Conservation (phyloP, 2,113 vertebrate species). For the Budorcas taxicolor region DNA sequence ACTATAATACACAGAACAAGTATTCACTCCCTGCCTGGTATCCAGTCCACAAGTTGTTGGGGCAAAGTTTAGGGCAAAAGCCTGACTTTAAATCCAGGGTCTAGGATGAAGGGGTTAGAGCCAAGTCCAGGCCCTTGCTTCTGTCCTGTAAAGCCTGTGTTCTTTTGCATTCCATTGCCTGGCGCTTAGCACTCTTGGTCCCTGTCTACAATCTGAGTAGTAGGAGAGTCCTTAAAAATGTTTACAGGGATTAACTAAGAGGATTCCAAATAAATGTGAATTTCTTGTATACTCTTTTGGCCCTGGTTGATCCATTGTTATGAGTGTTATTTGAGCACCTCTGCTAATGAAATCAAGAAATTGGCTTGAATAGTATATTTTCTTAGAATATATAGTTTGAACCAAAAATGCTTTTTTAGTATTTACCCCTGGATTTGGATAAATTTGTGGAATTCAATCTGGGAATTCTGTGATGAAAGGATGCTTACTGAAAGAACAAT, state of each 20-base stretch:
- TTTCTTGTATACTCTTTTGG: not conserved
- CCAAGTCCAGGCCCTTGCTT: not conserved
- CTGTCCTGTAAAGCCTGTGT: rapidly evolving
- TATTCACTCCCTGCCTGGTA: not conserved
- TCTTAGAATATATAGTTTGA: not conserved
- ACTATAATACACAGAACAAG: not conserved
- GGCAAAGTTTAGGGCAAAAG: not conserved
- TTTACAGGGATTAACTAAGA: not conserved
- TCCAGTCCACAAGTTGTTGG: not conserved
- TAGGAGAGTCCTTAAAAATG: not conserved
- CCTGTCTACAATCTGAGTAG: not conserved
- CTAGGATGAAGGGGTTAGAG: not conserved
- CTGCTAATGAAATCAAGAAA: not conserved
- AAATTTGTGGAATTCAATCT: not conserved
- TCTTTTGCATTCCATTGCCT: not conserved
- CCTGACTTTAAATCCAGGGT: not conserved
- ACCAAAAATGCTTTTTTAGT: not conserved
- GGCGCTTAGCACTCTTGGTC: not conserved
- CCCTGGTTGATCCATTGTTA: not conserved
- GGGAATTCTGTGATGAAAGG: not conserved
- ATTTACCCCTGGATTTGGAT: not conserved
- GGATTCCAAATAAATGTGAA: not conserved
- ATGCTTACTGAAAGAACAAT: not conserved
- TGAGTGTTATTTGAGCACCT: not conserved
- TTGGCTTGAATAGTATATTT: not conserved